These are phyloP conservation scores for Anguilla marmorata DNA, from an alignment of 2,797 vertebrate species.

Conservation along the genomic window DNA sequence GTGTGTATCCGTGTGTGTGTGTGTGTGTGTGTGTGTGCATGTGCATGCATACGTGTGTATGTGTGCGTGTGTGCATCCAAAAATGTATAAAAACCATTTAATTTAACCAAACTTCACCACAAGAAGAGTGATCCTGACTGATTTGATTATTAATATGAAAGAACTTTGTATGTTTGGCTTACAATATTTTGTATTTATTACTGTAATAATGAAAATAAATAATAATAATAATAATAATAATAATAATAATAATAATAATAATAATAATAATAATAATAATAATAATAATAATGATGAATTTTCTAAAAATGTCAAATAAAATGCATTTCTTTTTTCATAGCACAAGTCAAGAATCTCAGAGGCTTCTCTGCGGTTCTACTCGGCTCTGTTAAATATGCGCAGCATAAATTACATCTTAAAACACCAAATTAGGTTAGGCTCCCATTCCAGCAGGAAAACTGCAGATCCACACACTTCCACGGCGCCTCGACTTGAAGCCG, in stretches of 20 bases:
- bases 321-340: background rate
- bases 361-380: background rate
- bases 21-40: no score
- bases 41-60: no score
- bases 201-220: no score
- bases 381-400: background rate
- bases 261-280: no score
- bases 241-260: no score
- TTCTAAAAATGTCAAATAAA: background rate
- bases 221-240: no score
- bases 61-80: background rate
- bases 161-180: no score
- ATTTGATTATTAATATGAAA: no score
- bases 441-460: background rate
- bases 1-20: no score
- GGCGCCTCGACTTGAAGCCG: background rate
- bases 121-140: background rate
- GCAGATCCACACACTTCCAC: background rate
- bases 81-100: background rate
- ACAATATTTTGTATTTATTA: no score
- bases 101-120: background rate
- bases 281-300: background rate
- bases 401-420: background rate
- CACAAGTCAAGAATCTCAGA: background rate
- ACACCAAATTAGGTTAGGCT: background rate